Base-by-base conservation (phyloP, 2,113 vertebrate species). In the Ahaetulla prasina region DNA sequence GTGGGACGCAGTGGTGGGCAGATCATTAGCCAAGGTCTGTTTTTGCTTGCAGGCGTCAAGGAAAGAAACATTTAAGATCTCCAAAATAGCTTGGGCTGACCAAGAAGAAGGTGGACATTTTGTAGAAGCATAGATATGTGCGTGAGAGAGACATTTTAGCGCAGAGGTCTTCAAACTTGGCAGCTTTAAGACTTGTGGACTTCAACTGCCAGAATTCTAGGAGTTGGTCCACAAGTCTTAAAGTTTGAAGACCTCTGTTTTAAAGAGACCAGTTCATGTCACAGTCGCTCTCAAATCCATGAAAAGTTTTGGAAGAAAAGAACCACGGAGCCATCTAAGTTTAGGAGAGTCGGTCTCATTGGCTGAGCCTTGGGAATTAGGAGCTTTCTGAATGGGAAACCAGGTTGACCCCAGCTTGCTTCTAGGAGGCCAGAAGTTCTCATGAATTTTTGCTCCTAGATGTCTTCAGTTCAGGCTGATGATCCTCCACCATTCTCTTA, bases 51-150 rank as follows among this genome's bases (percentile, higher is more conserved):
- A 2, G 47, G 6, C 10, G 0, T 93, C 91, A 92, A 0, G 74
- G 89, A 0, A 0, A 96, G 89, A 94, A 96, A 16, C 63, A 89
- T 35, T 60, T 47, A 55, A 91, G 39, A 11, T 3, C 94, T 89
- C 92, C 95, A 94, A 91, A 90, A 92, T 12, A 92, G 87, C 53
- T 63, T 90, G 10, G 60, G n/a, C 88, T 95, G 43, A n/a, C 39
- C 35, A 52, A 30, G 47, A 63, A 11, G 6, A 18, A 8, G 52
- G 55, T 35, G 91, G 93, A 93, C 45, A 93, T 93, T 80, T 80
- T 80, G 35, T 80, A 22, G 30, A 74, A 74, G 6, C n/a, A 39
- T 74, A 35, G n/a, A 92, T 0, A 91, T 95, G 16, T 68, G n/a
- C 27, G 63, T 60, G 85, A 39, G n/a, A 22, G 68, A 43, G 35